Conservation (phyloP, 2,113 vertebrate genomes). For the Mirounga angustirostris region DNA sequence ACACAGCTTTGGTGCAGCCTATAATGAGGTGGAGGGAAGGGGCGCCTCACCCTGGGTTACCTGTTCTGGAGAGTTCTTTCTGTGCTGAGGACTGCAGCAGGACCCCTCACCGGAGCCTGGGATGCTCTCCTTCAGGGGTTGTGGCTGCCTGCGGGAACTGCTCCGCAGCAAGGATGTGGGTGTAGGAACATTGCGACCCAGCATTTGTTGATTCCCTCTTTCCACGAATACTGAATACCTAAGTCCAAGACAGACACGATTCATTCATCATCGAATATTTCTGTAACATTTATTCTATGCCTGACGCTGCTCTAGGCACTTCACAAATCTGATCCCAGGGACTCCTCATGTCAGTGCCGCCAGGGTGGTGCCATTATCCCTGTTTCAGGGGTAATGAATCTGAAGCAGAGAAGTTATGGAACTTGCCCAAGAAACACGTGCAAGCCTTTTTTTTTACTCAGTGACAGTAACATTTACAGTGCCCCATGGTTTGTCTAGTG, state of each 20-base stretch:
- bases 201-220: not conserved
- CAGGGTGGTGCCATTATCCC: not conserved
- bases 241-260: not conserved
- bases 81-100: not conserved
- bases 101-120: accelerated
- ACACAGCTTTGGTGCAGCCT: not conserved
- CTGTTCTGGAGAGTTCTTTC: not conserved
- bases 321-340: not conserved
- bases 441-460: not conserved
- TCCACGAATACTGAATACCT: not conserved
- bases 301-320: not conserved
- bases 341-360: not conserved
- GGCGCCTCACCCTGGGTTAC: too few relatives aligned
- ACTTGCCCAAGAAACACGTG: not conserved
- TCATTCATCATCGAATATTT: not conserved
- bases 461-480: too few relatives aligned
- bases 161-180: not conserved
- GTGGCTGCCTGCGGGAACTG: not conserved
- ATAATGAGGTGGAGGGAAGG: not conserved
- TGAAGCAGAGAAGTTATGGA: not conserved
- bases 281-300: not conserved
- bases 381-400: not conserved
- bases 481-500: not conserved
- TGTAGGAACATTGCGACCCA: accelerated
- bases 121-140: not conserved